These are phyloP conservation scores for Whitmania pigra DNA, from an alignment of 1,140 invertebrate species.

Conservation along the genomic window DNA sequence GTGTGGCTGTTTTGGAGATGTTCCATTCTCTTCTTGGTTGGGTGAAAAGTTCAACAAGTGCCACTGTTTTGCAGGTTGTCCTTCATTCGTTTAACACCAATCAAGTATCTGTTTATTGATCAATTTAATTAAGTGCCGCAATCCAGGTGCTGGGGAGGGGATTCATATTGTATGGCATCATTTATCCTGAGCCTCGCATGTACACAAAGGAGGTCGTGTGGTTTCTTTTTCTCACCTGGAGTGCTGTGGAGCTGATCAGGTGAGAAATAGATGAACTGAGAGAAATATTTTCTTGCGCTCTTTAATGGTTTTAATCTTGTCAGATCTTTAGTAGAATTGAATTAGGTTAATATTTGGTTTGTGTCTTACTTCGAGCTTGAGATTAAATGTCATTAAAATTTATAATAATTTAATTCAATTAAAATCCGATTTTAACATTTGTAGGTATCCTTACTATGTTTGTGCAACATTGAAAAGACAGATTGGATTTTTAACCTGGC, in stretches of 20 bases:
- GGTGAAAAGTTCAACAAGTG: slow-evolving; percentile 57
- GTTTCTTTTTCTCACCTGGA: slow-evolving; percentile 71
- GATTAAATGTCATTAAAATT: too few relatives aligned
- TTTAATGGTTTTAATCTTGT: not conserved
- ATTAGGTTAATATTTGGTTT: too few relatives aligned
- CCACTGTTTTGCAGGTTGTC: slow-evolving; percentile 46
- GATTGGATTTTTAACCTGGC: slow-evolving; percentile 69
- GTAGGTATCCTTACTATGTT: slow-evolving; percentile 83
- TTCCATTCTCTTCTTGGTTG: slow-evolving; percentile 77
- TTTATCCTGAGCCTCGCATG: slow-evolving; percentile 69
- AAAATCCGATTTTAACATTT: slow-evolving; percentile 28
- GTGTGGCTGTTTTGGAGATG: slow-evolving; percentile 71
- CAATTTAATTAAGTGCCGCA: not conserved
- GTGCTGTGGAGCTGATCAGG: slow-evolving; percentile 64
- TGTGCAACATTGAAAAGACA: slow-evolving; percentile 61
- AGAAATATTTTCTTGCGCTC: slow-evolving; percentile 13
- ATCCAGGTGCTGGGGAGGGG: slow-evolving; percentile 62
- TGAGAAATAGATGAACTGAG: slow-evolving; percentile 35
- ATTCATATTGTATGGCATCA: slow-evolving; percentile 68
- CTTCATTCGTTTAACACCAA: not conserved
- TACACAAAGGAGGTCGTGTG: slow-evolving; percentile 73
- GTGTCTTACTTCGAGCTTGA: too few relatives aligned
- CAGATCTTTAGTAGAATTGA: too few relatives aligned
- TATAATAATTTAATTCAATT: too few relatives aligned
- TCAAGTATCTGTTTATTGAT: slow-evolving; percentile 9